Conservation (phyloP, 2,888 invertebrate genomes). For the Nebria salina region DNA sequence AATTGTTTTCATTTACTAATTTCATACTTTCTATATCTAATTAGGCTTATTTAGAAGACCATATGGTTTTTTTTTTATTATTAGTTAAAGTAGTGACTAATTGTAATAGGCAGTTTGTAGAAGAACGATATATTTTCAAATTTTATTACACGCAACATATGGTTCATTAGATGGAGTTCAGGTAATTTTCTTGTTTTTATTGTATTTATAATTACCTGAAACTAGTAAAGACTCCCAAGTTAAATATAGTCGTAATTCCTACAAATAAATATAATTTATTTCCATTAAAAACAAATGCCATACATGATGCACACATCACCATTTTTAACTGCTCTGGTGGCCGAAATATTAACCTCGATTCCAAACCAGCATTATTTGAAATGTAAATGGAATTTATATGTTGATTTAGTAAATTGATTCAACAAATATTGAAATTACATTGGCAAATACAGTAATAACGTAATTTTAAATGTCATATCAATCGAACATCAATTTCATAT, state of each 20-base stretch:
- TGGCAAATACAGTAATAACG: conserved; percentile 33
- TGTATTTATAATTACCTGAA: neutral
- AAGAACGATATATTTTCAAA: conserved; percentile 17
- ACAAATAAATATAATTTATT: neutral
- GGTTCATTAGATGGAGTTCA: conserved; percentile 33
- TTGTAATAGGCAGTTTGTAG: neutral
- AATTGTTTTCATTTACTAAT: neutral
- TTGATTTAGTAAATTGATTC: neutral
- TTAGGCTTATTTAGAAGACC: neutral
- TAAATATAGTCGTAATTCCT: neutral
- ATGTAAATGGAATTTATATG: neutral
- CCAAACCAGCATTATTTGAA: too few species aligned
- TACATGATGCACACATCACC: neutral
- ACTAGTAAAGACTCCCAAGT: neutral
- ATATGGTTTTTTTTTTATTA: conserved; percentile 3
- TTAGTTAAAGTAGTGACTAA: neutral
- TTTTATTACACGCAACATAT: conserved; percentile 35
- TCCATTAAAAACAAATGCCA: neutral
- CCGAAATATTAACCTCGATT: too few species aligned
- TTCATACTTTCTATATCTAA: neutral
- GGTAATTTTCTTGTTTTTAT: conserved; percentile 8
- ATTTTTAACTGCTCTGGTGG: neutral
- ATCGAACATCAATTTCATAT: conserved; percentile 39
- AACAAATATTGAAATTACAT: conserved; percentile 33
- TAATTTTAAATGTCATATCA: conserved; percentile 40